Evolutionary conservation across 2,113 vertebrate species (phyloP), one percentile per base, ranked within the genome.

Genomic region (Prionailurus bengalensis): DNA sequence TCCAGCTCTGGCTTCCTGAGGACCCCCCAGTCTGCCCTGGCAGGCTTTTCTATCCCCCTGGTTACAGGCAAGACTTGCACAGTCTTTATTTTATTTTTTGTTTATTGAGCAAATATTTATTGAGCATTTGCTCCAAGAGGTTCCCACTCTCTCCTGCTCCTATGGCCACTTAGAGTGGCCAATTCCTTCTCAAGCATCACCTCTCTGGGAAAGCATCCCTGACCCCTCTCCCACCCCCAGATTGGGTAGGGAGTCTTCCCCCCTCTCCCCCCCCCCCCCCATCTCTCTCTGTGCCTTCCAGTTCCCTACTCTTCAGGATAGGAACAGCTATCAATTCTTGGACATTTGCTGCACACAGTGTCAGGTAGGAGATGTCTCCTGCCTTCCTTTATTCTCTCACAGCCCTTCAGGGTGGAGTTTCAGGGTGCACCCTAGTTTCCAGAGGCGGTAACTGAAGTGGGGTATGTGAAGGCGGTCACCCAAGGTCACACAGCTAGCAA

Each of bases 61-160:
- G 98, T 97, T 97, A 97, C 97, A 74, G 63, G 74, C 86, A 48
- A 39, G 68, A 51, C 80, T 92, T 51, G 81, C 91, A 84, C 36
- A 36, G 89, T 53, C 82, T 91, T 66, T 89, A 1, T 93, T 87
- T 91, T 82, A 76, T 73, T 88, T 96, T 94, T 96, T 68, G 55
- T 97, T 96, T 68, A 96, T 97, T 97, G 96, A 97, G 95, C 96
- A 98, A 98, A 98, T 98, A 98, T 98, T 98, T 98, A 97, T 97
- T 81, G 96, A 97, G 87, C 16, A 1, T 96, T 97, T 74, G 86
- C 87, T 96, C 80, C 92, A 95, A 96, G 96, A 97, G 92, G 94
- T 96, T 98, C 92, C 97, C 97, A 88, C 73, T 88, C 89, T 74
- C 78, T 84, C 33, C 86, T 55, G 33, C 51, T 17, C 81, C 92